phyloP scores from a whole-genome alignment of 2,797 vertebrate species.

The Neosalanx taihuensis region DNA sequence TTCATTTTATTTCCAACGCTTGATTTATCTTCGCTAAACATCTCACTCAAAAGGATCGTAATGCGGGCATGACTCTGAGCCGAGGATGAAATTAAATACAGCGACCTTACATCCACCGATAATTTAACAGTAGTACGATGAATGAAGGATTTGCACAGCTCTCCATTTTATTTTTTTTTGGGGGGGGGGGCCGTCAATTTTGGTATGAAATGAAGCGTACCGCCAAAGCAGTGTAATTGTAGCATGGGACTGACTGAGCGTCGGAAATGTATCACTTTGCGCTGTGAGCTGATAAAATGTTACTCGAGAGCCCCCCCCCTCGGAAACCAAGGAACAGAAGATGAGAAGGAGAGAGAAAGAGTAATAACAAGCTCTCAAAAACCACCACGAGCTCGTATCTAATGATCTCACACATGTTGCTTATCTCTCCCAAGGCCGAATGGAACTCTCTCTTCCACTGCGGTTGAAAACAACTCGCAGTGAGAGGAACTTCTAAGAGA shows the following conservation, averaged over 20 bases:
- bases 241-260: conserved; percentile 48
- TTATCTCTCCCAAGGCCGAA: conserved; percentile 47
- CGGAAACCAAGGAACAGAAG: conserved; percentile 35
- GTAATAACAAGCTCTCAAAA: neutral
- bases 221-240: conserved; percentile 57
- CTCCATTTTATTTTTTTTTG: conserved; percentile 33
- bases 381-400: conserved; percentile 20
- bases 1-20: conserved; percentile 29
- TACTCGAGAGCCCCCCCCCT: conserved; percentile 43
- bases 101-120: conserved; percentile 54
- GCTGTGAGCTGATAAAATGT: conserved; percentile 58
- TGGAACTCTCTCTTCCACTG: conserved; percentile 25
- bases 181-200: conserved; percentile 37
- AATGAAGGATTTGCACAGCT: conserved; percentile 55
- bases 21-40: conserved; percentile 52
- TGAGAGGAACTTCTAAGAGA: conserved; percentile 42
- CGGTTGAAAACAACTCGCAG: conserved; percentile 49
- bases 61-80: conserved; percentile 30
- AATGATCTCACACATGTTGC: conserved; percentile 34
- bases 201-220: conserved; percentile 49
- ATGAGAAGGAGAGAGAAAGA: conserved; percentile 14
- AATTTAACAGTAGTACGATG: conserved; percentile 46
- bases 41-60: conserved; percentile 27
- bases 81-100: conserved; percentile 50
- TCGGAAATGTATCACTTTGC: conserved; percentile 56